Base-by-base conservation (phyloP, 2,797 vertebrate species). In the Enteromius fasciolatus region DNA sequence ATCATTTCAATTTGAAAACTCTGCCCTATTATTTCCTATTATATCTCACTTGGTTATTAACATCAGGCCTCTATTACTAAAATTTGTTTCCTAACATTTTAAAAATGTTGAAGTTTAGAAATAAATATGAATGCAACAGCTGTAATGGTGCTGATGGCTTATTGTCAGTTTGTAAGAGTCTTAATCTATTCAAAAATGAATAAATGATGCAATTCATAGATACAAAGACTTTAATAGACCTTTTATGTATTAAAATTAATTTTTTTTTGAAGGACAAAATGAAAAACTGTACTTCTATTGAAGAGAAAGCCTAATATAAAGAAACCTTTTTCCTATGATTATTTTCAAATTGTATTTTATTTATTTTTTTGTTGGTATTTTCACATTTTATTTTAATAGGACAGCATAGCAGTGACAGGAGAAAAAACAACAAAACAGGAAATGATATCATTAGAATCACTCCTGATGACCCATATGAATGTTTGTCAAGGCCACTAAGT, bases 151-250 rank as follows among this genome's bases (percentile, higher is more conserved):
- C 61, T 75, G 17, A 23, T 52, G 39, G 48, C 78, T 77, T 66
- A 70, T 77, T 73, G 72, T 66, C 57, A 44, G 33, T 18, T 25
- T 72, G 10, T 44, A 72, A 64, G 14, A 4, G 6, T 17, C 67
- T 94, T 50, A 4, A 33, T 50, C 15, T 12, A 73, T 52, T 33
- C 0, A 2, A 54, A 72, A 52, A 50, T 33, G 4, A 70, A 70
- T 17, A 20, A 31, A 50, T 57, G 5, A 50, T 12, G 17, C 46
- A 72, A 20, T 33, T n/a, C 0, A 33, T 33, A 31, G 9, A 73
- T 2, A 33, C 25, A 52, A 48, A 20, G 9, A 73, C 70, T 73
- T 73, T 5, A 52, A 33, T 52, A 20, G 5, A 31, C 5, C 31
- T 18, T 31, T 36, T 48, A 25, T 48, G 0, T 17, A 69, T 69